Evolutionary conservation across 2,888 invertebrate genomes (phyloP).

Genomic region (Ophraella communa): DNA sequence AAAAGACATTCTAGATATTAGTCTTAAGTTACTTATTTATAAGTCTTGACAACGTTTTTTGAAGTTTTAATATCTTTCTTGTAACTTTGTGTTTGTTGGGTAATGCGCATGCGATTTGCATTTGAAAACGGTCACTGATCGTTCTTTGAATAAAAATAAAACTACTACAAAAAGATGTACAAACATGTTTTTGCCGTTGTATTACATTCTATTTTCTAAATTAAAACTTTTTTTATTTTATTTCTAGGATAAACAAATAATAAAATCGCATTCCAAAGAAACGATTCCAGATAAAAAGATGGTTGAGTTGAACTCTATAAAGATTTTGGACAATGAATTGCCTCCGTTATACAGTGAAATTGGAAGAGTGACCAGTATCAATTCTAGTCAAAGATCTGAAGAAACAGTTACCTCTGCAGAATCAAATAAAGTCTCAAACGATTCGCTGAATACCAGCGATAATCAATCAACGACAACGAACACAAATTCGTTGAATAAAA

Average conservation of each 20-base stretch:
- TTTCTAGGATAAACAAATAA: conserved; percentile 35
- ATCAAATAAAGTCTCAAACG: background rate
- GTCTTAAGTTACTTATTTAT: too few species aligned
- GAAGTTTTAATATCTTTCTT: too few species aligned
- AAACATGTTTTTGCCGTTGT: background rate
- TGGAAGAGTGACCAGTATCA: background rate
- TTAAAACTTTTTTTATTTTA: background rate
- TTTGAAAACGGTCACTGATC: too few species aligned
- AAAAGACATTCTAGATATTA: too few species aligned
- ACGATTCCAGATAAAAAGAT: conserved; percentile 29
- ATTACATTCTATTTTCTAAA: background rate
- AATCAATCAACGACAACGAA: background rate
- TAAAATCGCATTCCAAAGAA: conserved; percentile 38
- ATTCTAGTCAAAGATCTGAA: background rate
- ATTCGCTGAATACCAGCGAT: background rate
- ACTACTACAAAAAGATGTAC: too few species aligned
- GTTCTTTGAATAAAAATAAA: too few species aligned
- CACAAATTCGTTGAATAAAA: background rate
- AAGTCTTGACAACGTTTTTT: too few species aligned
- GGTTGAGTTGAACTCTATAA: conserved; percentile 38
- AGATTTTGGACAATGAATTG: conserved; percentile 29
- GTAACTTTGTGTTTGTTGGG: too few species aligned
- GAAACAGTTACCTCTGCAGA: background rate
- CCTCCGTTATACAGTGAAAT: background rate
- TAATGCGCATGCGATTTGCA: too few species aligned